phyloP scores from a whole-genome alignment of 2,113 vertebrate species.

The Takifugu bimaculatus region DNA sequence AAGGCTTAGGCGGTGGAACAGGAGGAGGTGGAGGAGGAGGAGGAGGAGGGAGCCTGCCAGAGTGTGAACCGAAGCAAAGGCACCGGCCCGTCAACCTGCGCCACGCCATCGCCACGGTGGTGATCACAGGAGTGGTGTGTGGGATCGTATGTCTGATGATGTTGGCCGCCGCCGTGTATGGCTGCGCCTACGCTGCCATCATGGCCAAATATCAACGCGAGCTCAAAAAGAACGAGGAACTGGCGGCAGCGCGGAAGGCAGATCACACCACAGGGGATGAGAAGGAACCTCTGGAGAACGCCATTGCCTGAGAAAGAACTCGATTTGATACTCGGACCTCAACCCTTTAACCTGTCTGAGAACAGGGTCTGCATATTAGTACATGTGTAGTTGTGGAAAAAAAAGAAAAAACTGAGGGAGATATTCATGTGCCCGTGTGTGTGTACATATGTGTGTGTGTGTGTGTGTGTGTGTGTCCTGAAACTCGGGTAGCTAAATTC shows the following conservation, averaged over 20 bases:
- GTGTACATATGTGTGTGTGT: conserved; percentile 29
- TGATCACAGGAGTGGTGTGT: conserved; percentile 90
- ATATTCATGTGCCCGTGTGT: conserved; percentile 31
- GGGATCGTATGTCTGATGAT: conserved; percentile 95
- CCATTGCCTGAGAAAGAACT: conserved; percentile 71
- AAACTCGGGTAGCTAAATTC: conserved; percentile 60
- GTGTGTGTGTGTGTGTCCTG: conserved; percentile 29
- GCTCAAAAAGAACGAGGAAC: conserved; percentile 75
- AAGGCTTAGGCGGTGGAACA: conserved; percentile 49
- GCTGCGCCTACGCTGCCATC: conserved; percentile 90
- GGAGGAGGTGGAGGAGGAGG: conserved; percentile 27
- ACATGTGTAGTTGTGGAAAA: conserved; percentile 19
- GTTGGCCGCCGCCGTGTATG: conserved; percentile 89
- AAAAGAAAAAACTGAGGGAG: neutral
- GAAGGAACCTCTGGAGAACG: conserved; percentile 77
- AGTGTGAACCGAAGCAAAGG: conserved; percentile 83
- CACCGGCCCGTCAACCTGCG: conserved; percentile 81
- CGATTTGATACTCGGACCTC: conserved; percentile 37
- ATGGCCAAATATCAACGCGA: conserved; percentile 84
- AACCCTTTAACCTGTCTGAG: conserved; percentile 62
- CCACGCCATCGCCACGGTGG: conserved; percentile 88
- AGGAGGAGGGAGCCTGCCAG: conserved; percentile 36
- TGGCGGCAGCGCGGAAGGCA: conserved; percentile 42
- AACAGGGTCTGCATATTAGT: conserved; percentile 27
- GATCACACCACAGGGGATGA: conserved; percentile 62